Percentiles rank a stretch among this genome's conserved stretches.
Conservation (phyloP, 2,888 invertebrate species). For the Himalopsyche anomala region DNA sequence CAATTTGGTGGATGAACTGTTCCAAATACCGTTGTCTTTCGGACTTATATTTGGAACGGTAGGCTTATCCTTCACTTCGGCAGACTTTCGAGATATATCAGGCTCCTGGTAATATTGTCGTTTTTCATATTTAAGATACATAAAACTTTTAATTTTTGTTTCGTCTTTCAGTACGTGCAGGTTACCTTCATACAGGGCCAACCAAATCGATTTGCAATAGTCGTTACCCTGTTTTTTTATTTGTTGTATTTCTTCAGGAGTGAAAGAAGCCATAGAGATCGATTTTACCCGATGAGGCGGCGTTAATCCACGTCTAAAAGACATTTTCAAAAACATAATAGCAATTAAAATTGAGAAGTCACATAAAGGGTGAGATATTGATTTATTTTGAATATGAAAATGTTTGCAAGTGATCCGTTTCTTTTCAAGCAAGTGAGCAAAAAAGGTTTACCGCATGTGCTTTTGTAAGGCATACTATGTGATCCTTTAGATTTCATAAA, state of each 20-base stretch:
- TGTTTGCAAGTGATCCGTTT: no score
- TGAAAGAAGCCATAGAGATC: slow-evolving; percentile 98
- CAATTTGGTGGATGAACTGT: slow-evolving; percentile 48
- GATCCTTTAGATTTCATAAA: no score
- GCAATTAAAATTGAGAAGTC: neutral
- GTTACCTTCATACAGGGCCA: slow-evolving; percentile 90
- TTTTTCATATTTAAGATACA: slow-evolving; percentile 96
- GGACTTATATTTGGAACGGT: slow-evolving; percentile 48
- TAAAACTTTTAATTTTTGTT: slow-evolving; percentile 93
- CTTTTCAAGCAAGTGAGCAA: no score
- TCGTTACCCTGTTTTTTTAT: slow-evolving; percentile 94
- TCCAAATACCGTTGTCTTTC: slow-evolving; percentile 59
- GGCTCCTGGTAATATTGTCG: slow-evolving; percentile 75
- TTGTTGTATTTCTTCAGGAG: slow-evolving; percentile 95
- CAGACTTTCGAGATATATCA: slow-evolving; percentile 43
- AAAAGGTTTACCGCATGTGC: no score
- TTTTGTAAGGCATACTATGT: no score
- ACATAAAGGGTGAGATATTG: no score
- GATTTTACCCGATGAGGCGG: slow-evolving; percentile 99
- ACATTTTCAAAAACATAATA: slow-evolving; percentile 67
- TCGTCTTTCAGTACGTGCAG: slow-evolving; percentile 88
- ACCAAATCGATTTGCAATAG: slow-evolving; percentile 94
- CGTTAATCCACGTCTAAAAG: slow-evolving; percentile 94
- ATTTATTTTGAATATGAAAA: no score
- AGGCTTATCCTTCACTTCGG: slow-evolving; percentile 50